These are phyloP conservation scores for Watsonalla binaria DNA, from an alignment of 2,888 invertebrate genomes.

Conservation along the genomic window DNA sequence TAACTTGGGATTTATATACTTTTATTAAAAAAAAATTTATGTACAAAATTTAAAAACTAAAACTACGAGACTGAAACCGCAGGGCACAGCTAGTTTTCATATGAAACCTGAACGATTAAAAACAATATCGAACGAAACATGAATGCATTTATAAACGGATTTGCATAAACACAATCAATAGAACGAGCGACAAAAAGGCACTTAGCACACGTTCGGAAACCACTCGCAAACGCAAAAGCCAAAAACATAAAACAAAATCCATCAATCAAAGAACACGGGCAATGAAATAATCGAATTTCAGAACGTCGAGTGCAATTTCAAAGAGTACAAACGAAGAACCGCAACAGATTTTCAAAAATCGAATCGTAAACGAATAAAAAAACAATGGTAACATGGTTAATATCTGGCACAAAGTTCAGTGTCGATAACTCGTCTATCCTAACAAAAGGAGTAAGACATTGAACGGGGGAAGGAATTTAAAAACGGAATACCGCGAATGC, in stretches of 20 bases:
- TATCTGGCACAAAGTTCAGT: conserved; percentile 68
- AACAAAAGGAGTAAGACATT: conserved; percentile 54
- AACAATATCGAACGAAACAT: neutral
- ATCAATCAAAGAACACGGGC: conserved; percentile 72
- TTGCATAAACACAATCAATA: conserved; percentile 19
- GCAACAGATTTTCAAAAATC: conserved; percentile 62
- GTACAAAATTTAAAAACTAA: too few species aligned
- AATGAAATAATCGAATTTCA: conserved; percentile 72
- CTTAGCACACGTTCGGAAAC: conserved; percentile 55
- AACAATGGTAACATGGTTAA: conserved; percentile 56
- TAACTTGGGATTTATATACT: too few species aligned
- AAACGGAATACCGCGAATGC: conserved; percentile 41
- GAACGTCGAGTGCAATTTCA: conserved; percentile 67
- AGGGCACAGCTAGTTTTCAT: too few species aligned
- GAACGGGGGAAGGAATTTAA: conserved; percentile 51
- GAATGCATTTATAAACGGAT: conserved; percentile 12
- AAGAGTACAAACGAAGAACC: conserved; percentile 69
- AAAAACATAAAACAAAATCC: conserved; percentile 52
- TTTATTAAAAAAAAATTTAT: too few species aligned
- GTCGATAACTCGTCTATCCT: conserved; percentile 58
- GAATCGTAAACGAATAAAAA: conserved; percentile 32
- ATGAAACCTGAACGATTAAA: too few species aligned
- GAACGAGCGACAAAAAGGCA: conserved; percentile 40
- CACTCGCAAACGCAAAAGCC: conserved; percentile 49
- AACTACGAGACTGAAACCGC: too few species aligned